These are phyloP conservation scores for Liolophura sinensis DNA, from an alignment of 1,140 invertebrate genomes.

Conservation along the genomic window DNA sequence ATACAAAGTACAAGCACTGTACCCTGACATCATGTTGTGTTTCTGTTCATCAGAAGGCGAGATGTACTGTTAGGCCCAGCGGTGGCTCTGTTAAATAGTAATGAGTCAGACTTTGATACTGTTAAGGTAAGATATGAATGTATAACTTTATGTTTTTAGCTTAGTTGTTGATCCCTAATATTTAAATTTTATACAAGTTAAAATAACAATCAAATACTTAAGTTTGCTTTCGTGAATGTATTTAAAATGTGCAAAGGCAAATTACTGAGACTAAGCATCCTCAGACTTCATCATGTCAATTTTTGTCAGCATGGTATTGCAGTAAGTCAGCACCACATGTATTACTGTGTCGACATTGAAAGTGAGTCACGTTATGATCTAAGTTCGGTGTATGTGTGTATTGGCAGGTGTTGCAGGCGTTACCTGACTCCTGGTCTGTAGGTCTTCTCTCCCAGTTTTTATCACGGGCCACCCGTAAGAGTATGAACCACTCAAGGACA, in stretches of 20 bases:
- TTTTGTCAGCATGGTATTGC: too few species aligned
- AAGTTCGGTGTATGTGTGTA: too few species aligned
- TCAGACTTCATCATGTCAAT: too few species aligned
- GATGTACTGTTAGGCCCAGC: conserved; percentile 55
- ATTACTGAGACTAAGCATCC: too few species aligned
- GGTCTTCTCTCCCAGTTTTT: conserved; percentile 59
- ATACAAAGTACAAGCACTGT: too few species aligned
- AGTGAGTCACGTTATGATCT: too few species aligned
- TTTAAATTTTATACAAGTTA: too few species aligned
- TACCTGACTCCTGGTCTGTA: conserved; percentile 62
- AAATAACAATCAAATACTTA: too few species aligned
- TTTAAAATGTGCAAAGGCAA: too few species aligned
- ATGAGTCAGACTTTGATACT: conserved; percentile 60
- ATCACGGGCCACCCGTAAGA: conserved; percentile 51
- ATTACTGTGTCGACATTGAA: too few species aligned
- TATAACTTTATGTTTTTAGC: background rate
- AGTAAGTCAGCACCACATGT: too few species aligned
- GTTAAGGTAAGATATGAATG: conserved; percentile 46
- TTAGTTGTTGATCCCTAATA: background rate
- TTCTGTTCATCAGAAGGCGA: conserved; percentile 42
- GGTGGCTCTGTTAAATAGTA: conserved; percentile 59
- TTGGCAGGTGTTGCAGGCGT: conserved; percentile 57
- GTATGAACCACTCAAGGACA: conserved; percentile 55
- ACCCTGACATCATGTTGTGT: background rate
- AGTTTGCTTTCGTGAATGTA: too few species aligned